Evolutionary conservation across 35 echinoderm and acorn worm genomes (phyloP).

Genomic region (Lytechinus pictus): DNA sequence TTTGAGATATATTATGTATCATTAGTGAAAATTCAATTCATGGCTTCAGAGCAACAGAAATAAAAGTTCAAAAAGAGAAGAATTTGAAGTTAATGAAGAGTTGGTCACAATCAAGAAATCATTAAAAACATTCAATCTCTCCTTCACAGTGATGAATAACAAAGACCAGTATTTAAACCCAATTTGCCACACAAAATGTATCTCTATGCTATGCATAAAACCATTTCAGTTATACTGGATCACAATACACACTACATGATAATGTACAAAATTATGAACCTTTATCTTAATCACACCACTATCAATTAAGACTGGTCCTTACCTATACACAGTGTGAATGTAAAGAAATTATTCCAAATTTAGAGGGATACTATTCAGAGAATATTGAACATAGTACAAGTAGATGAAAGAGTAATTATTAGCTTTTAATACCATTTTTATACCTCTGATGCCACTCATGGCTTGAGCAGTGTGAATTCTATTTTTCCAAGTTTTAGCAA

Average conservation of each 20-base stretch:
- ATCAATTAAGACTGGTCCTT: neutral
- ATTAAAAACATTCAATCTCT: neutral
- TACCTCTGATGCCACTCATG: no score
- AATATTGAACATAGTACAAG: no score
- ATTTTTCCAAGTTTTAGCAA: no score
- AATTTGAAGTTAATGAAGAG: neutral
- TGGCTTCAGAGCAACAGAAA: neutral
- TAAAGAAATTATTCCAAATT: no score
- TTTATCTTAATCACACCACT: neutral
- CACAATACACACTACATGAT: neutral
- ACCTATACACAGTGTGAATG: no score
- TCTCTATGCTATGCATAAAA: neutral
- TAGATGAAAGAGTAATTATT: no score
- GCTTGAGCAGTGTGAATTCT: no score
- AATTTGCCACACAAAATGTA: neutral
- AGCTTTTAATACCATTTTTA: no score
- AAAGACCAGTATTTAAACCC: no score
- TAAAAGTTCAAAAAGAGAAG: neutral
- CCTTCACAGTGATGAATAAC: no score
- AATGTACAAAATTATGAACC: neutral
- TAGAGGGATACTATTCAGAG: no score
- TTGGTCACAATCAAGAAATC: neutral
- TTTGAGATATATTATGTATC: no score
- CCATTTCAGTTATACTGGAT: slow-evolving; percentile 3
- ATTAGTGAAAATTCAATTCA: neutral